Evolutionary conservation across 2,113 vertebrate genomes (phyloP).

Genomic region (Agelaius phoeniceus): DNA sequence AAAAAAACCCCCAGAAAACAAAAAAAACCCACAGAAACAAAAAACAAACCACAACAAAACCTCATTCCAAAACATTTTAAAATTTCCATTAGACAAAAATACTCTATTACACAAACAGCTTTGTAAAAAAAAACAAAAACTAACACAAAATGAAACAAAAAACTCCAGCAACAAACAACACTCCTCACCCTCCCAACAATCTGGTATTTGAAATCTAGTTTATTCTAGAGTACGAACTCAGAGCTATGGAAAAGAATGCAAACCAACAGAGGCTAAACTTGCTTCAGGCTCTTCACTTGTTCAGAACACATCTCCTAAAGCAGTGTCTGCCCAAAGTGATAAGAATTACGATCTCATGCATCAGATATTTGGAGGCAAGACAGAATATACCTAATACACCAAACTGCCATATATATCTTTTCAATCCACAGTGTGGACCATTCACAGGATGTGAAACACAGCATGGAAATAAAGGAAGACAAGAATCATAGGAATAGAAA

Average conservation of each 20-base stretch:
- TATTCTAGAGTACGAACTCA: background rate
- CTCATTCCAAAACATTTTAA: background rate
- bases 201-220: background rate
- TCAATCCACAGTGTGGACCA: background rate
- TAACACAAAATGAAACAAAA: background rate
- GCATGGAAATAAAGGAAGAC: background rate
- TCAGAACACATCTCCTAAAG: background rate
- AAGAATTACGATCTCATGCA: background rate
- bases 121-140: background rate
- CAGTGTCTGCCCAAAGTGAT: background rate
- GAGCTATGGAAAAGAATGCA: background rate
- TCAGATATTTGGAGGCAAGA: background rate
- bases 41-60: background rate
- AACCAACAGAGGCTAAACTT: background rate
- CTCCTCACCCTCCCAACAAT: accelerated
- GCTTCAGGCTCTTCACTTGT: background rate
- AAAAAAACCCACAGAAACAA: background rate
- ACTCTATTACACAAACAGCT: background rate
- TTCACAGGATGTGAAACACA: background rate
- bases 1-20: too few species aligned
- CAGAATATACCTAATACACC: background rate
- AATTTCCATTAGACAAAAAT: background rate
- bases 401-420: background rate
- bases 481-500: background rate
- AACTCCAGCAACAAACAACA: background rate